Base-by-base conservation (phyloP, 2,888 invertebrate species). In the Watsonalla cultraria region DNA sequence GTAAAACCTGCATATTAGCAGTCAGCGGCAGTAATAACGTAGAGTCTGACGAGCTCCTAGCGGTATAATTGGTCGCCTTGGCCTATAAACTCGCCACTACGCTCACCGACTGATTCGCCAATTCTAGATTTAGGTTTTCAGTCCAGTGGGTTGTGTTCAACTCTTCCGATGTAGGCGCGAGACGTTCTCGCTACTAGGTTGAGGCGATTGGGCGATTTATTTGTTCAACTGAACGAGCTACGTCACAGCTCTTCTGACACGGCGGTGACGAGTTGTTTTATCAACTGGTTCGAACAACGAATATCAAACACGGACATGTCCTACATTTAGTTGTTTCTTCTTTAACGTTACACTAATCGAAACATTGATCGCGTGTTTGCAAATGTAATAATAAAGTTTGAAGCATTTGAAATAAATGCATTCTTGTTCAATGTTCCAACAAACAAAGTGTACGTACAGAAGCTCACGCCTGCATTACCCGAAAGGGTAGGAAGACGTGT, bases 81-180 rank as follows among this genome's bases (percentile, higher is more conserved):
- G 86, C 89, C 90, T 82, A 86, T 84, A 82, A 84, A 82, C 75
- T 73, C 73, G 70, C 63, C 72, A 72, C 79, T 74, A 77, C 76
- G 76, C 78, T 82, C 78, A 71, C 76, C 69, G 72, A 73, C 78
- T 76, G 80, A 84, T 83, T 86, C 83, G 85, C 82, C 86, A 86
- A 84, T 86, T 89, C 86, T 86, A 86, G 87, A 90, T 88, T 88
- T 89, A 88, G 90, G 90, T 90, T 89, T 90, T 83, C 87, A 87
- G 90, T 78, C 86, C 88, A 90, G 75, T 83, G 76, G 85, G 85
- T 86, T 87, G 84, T 70, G 62, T 62, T 74, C 72, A 74, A 72
- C 72, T 77, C 78, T 84, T 85, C 81, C 82, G 76, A 83, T 74
- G 65, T 70, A 59, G 61, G 63, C 59, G 54, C 59, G 54, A 63